Conservation (phyloP, 2,888 invertebrate genomes). For the Sturmia bella region DNA sequence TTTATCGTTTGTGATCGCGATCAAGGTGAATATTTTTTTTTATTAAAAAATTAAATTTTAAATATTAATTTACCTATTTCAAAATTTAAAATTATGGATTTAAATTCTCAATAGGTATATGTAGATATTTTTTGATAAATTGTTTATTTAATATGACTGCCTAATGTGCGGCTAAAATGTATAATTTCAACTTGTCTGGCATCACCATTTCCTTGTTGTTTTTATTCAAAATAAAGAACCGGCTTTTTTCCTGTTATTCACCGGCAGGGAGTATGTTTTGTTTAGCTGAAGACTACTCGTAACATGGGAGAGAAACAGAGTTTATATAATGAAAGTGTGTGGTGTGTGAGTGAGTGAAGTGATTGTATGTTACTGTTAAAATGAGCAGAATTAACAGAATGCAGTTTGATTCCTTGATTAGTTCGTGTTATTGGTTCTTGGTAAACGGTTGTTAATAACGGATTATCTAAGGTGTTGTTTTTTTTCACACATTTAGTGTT, state of each 20-base stretch:
- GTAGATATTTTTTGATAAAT: no score
- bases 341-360: not conserved
- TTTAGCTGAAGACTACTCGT: not conserved
- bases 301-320: not conserved
- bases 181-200: slow-evolving; percentile 14
- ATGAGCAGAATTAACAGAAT: slow-evolving; percentile 63
- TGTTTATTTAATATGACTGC: no score
- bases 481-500: slow-evolving; percentile 10
- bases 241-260: slow-evolving; percentile 45
- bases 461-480: slow-evolving; percentile 21
- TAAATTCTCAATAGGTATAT: no score
- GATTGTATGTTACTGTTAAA: not conserved
- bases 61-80: no score
- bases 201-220: not conserved
- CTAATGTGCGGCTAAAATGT: no score
- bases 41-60: no score
- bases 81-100: no score
- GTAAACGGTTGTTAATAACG: slow-evolving; percentile 74
- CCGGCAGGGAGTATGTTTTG: not conserved
- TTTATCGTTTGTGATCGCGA: no score
- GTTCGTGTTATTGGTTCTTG: slow-evolving; percentile 76
- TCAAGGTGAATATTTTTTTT: no score
- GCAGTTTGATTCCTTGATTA: slow-evolving; percentile 69
- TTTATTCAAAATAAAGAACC: slow-evolving; percentile 35
- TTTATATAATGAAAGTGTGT: not conserved